Evolutionary conservation across 1,140 invertebrate genomes (phyloP), one percentile per base, ranked within the genome.

Genomic region (Euura lappo): DNA sequence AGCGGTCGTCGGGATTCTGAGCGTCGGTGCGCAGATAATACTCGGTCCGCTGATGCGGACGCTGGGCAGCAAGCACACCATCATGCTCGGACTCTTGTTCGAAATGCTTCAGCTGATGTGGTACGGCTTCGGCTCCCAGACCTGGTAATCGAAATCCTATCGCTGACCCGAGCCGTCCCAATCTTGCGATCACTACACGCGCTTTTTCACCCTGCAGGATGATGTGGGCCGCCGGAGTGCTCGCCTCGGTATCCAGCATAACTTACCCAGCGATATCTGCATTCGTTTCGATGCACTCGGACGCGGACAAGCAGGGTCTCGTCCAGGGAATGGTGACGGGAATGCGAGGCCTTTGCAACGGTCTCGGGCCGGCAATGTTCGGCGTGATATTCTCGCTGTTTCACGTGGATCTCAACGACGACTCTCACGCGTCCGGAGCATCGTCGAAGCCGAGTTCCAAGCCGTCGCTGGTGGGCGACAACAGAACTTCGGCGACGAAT

Each of bases 211-310:
- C 28, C 28, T 28, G 28, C 28, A 96, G 95, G 96, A 98, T 99
- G 94, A 99, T 99, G 96, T 99, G 98, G 98, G 94, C 94, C 47
- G 98, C 98, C 68, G 98, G 98, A 71, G 91, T 98, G 75, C 90
- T 99, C 72, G 98, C 98, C 64, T 96, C 98, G 10, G 91, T 99
- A 72, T 98, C 96, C 76, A 96, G 94, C 74, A 94, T 99, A 77
- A 98, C 98, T 1, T 99, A 99, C 90, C 98, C 99, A 68, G 97
- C 98, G n/a, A 99, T 99, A 81, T 98, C 97, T 88, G 96, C 98
- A 47, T 99, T 98, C 89, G 97, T 99, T 51, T 99, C 97, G 10
- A 96, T 97, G 78, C 97, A 99, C 88, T 97, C 98, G 71, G 94
- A 97, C 84, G 93, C 95, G 46, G 98, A 99, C 85, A 94, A 98